Evolutionary conservation across 2,113 vertebrate genomes (phyloP).

Genomic region (Gobiocypris rarus): DNA sequence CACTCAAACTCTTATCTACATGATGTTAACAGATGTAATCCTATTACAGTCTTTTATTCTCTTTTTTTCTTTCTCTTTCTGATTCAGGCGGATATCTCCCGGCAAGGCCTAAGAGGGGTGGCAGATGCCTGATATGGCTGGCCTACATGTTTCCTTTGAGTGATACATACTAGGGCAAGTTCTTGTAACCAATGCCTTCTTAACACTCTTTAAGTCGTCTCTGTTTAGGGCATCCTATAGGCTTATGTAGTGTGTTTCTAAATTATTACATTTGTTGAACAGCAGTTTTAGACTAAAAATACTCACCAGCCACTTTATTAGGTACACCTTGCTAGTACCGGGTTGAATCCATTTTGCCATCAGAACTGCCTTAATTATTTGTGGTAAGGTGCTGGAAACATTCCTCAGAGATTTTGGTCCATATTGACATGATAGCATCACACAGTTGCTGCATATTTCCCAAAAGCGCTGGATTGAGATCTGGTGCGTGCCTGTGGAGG

Average conservation of each 20-base stretch:
- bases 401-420: too few species aligned
- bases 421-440: too few species aligned
- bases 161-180: constrained; percentile 30
- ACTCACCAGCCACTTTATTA: too few species aligned
- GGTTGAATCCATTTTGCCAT: too few species aligned
- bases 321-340: too few species aligned
- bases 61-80: constrained; percentile 13
- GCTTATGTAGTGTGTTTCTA: background rate
- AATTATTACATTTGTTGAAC: background rate
- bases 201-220: background rate
- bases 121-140: constrained; percentile 2
- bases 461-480: too few species aligned
- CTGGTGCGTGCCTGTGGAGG: too few species aligned
- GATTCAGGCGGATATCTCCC: constrained; percentile 4
- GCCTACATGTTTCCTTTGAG: background rate
- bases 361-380: too few species aligned
- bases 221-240: background rate
- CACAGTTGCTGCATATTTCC: too few species aligned
- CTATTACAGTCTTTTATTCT: constrained; percentile 58
- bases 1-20: constrained; percentile 57
- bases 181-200: constrained; percentile 23
- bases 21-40: constrained; percentile 68
- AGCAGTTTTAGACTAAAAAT: background rate
- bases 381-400: too few species aligned
- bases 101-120: background rate